Percentiles rank a stretch among this genome's conserved stretches.
Conservation (phyloP, 2,797 vertebrate species). For the Nannoperca australis region DNA sequence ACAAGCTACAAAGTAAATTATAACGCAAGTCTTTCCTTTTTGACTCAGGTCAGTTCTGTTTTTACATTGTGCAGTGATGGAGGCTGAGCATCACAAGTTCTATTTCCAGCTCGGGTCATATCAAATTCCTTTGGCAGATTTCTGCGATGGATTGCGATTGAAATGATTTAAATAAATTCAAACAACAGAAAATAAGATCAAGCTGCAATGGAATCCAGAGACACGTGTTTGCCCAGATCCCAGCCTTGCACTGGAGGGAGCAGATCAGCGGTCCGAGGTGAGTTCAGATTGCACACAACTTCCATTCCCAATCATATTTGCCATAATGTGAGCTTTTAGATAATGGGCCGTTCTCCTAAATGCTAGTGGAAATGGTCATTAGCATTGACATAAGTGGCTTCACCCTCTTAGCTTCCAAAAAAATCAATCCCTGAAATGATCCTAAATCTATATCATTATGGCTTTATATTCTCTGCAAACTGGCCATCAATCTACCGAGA, state of each 20-base stretch:
- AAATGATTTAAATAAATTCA: slow-evolving; percentile 81
- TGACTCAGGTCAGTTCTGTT: slow-evolving; percentile 58
- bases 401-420: slow-evolving; percentile 85
- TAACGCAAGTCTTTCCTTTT: slow-evolving; percentile 66
- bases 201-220: slow-evolving; percentile 76
- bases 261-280: slow-evolving; percentile 72
- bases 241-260: slow-evolving; percentile 63
- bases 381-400: slow-evolving; percentile 88
- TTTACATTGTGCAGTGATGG: slow-evolving; percentile 36
- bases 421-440: slow-evolving; percentile 88
- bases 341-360: slow-evolving; percentile 85
- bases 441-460: slow-evolving; percentile 86
- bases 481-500: slow-evolving; percentile 78
- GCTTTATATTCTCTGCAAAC: slow-evolving; percentile 84
- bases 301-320: slow-evolving; percentile 86
- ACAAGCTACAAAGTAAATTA: slow-evolving; percentile 78
- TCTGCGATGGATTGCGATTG: slow-evolving; percentile 69
- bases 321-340: slow-evolving; percentile 87
- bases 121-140: slow-evolving; percentile 64
- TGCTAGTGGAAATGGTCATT: slow-evolving; percentile 86
- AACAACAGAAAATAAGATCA: slow-evolving; percentile 82
- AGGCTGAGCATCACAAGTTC: slow-evolving; percentile 36
- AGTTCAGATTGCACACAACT: slow-evolving; percentile 85
- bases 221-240: slow-evolving; percentile 66
- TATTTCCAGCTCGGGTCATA: slow-evolving; percentile 50